Evolutionary conservation across 2,797 vertebrate species (phyloP).

Genomic region (Eidolon dupreanum): DNA sequence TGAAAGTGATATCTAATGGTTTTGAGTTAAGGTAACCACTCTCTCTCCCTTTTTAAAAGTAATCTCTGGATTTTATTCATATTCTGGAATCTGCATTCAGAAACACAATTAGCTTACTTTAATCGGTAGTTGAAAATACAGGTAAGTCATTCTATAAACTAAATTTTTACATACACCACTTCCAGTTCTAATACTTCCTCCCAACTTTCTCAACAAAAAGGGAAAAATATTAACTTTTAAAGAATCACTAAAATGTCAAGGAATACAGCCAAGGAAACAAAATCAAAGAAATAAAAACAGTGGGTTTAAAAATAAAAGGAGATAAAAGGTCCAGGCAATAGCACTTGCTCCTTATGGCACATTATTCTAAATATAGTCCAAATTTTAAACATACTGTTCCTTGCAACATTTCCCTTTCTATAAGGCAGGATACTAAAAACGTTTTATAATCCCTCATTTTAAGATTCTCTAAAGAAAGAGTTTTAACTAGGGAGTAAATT

Average conservation of each 20-base stretch:
- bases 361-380: not conserved
- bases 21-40: not conserved
- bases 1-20: not conserved
- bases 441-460: constrained; percentile 16
- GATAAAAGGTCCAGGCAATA: not conserved
- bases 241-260: not conserved
- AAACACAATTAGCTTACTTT: not conserved
- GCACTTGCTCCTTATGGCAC: not conserved
- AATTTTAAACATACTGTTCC: not conserved
- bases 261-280: not conserved
- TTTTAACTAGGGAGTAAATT: constrained; percentile 36
- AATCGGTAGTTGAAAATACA: not conserved
- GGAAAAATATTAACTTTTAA: not conserved
- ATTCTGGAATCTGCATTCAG: not conserved
- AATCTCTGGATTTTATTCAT: constrained; percentile 31
- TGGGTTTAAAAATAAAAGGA: not conserved
- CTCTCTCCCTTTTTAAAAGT: not conserved
- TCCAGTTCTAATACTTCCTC: constrained; percentile 2
- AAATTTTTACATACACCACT: not conserved
- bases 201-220: not conserved
- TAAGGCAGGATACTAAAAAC: not conserved
- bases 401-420: not conserved
- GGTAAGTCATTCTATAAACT: not conserved
- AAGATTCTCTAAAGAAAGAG: not conserved
- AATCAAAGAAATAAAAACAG: constrained; percentile 10